phyloP scores from a whole-genome alignment of 2,113 vertebrate genomes.

The Xiphophorus couchianus region DNA sequence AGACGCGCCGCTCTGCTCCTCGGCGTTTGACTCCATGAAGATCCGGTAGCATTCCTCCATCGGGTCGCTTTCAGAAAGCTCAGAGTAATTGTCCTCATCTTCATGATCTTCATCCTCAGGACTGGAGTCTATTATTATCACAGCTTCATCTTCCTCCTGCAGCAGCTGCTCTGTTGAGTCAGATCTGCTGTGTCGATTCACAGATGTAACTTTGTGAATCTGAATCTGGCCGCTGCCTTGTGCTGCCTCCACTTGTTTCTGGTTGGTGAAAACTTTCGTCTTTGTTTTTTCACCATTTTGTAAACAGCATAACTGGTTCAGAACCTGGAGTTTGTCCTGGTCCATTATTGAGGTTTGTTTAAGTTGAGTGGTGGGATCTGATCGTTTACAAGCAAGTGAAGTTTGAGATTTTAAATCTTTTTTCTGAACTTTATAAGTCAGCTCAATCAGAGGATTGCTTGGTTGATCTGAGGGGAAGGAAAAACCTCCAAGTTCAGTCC shows the following conservation, averaged over 20 bases:
- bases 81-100: conserved; percentile 61
- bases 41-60: conserved; percentile 83
- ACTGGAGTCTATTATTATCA: conserved; percentile 53
- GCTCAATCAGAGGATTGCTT: conserved; percentile 3
- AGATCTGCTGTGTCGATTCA: not conserved
- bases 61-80: conserved; percentile 79
- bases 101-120: conserved; percentile 59
- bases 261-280: not conserved
- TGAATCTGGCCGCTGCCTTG: not conserved
- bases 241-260: not conserved
- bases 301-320: not conserved
- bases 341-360: not conserved
- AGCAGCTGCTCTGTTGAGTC: not conserved
- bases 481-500: not conserved
- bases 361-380: not conserved
- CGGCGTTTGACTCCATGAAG: conserved; percentile 79
- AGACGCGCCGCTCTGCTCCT: conserved; percentile 15
- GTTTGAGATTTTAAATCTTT: conserved; percentile 16
- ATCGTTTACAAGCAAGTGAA: conserved; percentile 3
- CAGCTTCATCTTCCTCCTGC: not conserved
- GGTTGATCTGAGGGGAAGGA: not conserved
- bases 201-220: not conserved
- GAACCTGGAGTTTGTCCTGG: not conserved
- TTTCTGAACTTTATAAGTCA: not conserved
- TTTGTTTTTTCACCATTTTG: conserved; percentile 26